These are phyloP conservation scores for Toxostoma redivivum DNA, from an alignment of 2,113 vertebrate species.

Conservation along the genomic window DNA sequence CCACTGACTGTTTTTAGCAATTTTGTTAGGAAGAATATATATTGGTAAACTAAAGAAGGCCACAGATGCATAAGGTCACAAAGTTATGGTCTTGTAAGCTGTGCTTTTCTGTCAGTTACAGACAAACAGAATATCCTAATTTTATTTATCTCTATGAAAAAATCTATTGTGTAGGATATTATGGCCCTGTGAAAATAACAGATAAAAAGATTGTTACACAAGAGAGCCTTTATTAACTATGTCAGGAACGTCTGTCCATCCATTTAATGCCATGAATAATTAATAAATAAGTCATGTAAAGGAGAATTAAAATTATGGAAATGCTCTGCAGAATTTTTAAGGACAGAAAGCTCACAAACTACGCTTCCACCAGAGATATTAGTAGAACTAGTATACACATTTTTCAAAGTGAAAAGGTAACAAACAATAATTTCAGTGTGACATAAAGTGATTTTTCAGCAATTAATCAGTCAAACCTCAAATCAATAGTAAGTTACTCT, in stretches of 20 bases:
- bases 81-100: background rate
- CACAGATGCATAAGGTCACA: background rate
- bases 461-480: background rate
- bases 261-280: background rate
- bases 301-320: background rate
- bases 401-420: background rate
- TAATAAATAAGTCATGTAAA: background rate
- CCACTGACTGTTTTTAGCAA: background rate
- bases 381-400: background rate
- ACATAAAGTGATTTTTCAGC: background rate
- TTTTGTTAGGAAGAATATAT: background rate
- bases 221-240: background rate
- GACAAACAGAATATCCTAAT: background rate
- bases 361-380: rapidly evolving
- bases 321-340: background rate
- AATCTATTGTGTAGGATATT: background rate
- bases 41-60: background rate
- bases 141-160: background rate
- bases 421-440: background rate
- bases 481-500: background rate
- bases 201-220: background rate
- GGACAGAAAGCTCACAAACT: background rate
- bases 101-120: background rate
- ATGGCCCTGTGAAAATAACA: background rate
- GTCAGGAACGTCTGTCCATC: background rate